These are phyloP conservation scores for Drosophila nigricruria DNA, from an alignment of 2,888 invertebrate genomes.

Conservation along the genomic window DNA sequence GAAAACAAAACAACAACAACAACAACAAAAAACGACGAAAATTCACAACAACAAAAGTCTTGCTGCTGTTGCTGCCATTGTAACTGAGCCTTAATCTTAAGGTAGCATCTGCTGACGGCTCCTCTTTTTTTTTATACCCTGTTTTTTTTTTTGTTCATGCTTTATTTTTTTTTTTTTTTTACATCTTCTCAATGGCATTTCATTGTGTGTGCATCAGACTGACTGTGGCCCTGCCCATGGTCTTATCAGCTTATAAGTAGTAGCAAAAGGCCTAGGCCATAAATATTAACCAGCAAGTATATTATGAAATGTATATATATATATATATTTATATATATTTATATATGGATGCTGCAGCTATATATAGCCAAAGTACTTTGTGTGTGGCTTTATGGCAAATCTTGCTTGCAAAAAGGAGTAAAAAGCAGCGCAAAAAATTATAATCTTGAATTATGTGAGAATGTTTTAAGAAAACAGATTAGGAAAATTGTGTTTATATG, in stretches of 20 bases:
- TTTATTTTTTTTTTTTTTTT: neutral
- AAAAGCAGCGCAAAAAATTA: slow-evolving; percentile 4
- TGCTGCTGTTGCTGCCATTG: slow-evolving; percentile 50
- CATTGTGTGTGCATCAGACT: slow-evolving; percentile 45
- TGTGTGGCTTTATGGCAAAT: slow-evolving; percentile 12
- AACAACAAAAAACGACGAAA: slow-evolving; percentile 40
- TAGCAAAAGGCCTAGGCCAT: slow-evolving; percentile 58
- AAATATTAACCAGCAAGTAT: slow-evolving; percentile 51
- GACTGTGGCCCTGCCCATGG: slow-evolving; percentile 36
- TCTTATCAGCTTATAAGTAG: slow-evolving; percentile 63
- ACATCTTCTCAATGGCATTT: slow-evolving; percentile 42
- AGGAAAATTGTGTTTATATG: neutral
- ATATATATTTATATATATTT: neutral
- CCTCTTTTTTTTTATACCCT: slow-evolving; percentile 11
- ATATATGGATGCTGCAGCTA: neutral
- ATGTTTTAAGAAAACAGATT: neutral
- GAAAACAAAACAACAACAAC: slow-evolving; percentile 27
- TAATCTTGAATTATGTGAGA: slow-evolving; percentile 16
- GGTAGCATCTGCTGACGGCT: slow-evolving; percentile 69
- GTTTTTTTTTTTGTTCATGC: neutral
- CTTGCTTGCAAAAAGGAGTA: slow-evolving; percentile 2
- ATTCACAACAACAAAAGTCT: slow-evolving; percentile 69
- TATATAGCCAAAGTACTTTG: slow-evolving; percentile 13
- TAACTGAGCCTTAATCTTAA: slow-evolving; percentile 70
- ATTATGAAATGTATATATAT: slow-evolving; percentile 23